Conservation (phyloP, 2,888 invertebrate species). For the Zonitis immaculata region DNA sequence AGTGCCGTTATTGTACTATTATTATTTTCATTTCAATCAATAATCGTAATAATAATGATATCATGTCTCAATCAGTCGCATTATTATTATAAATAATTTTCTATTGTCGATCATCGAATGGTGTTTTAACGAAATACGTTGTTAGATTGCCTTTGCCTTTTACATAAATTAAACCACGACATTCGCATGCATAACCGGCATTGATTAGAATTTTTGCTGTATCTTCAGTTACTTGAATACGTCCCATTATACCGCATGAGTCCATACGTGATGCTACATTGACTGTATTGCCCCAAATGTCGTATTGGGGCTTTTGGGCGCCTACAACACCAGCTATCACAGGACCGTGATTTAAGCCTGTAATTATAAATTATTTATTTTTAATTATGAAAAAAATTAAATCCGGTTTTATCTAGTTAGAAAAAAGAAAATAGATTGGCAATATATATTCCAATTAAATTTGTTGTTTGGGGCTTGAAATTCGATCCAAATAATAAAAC, state of each 20-base stretch:
- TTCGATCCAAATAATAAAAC: too few relatives aligned
- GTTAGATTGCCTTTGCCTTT: constrained; percentile 91
- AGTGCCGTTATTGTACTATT: background rate
- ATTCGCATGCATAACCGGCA: constrained; percentile 83
- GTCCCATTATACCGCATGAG: constrained; percentile 86
- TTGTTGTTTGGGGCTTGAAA: too few relatives aligned
- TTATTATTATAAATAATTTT: background rate
- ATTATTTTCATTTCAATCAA: too few relatives aligned
- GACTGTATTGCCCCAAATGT: constrained; percentile 98
- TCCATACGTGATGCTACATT: constrained; percentile 98
- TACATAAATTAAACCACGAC: constrained; percentile 87
- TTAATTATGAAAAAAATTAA: too few relatives aligned
- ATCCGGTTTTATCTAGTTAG: too few relatives aligned
- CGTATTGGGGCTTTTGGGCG: constrained; percentile 96
- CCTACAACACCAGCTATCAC: constrained; percentile 97
- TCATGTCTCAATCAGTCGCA: background rate
- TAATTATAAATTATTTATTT: too few relatives aligned
- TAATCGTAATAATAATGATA: background rate
- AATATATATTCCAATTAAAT: too few relatives aligned
- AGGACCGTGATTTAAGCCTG: constrained; percentile 82
- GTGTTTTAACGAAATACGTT: constrained; percentile 89
- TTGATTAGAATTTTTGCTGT: constrained; percentile 78
- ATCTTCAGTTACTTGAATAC: constrained; percentile 78
- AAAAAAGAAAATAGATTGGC: too few relatives aligned
- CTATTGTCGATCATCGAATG: constrained; percentile 55